phyloP scores from a whole-genome alignment of 2,113 vertebrate species.

The Cottus gobio region DNA sequence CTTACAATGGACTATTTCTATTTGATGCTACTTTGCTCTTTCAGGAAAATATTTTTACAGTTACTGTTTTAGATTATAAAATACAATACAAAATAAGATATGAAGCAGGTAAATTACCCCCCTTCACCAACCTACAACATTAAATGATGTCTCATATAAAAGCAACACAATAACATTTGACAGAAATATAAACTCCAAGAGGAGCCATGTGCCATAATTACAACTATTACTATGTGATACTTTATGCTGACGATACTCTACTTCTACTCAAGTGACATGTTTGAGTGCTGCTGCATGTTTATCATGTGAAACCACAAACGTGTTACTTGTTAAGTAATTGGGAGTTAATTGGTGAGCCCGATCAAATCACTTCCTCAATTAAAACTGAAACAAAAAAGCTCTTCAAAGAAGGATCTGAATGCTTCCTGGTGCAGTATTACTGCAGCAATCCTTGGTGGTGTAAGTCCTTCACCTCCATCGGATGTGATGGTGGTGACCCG shows the following conservation, averaged over 20 bases:
- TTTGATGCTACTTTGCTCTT: not conserved
- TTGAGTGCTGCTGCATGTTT: not conserved
- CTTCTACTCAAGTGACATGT: too few relatives aligned
- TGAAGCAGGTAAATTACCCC: not conserved
- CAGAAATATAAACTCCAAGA: not conserved
- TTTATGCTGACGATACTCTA: not conserved
- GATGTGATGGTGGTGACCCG: not conserved
- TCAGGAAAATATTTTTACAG: constrained; percentile 1
- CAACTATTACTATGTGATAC: not conserved
- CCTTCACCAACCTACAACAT: not conserved
- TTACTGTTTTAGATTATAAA: not conserved
- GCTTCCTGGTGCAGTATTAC: not conserved
- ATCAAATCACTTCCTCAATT: not conserved
- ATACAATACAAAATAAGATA: not conserved
- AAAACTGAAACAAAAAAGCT: not conserved
- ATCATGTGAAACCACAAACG: not conserved
- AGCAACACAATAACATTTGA: not conserved
- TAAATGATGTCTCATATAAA: not conserved
- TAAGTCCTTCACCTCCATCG: not conserved
- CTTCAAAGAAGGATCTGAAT: not conserved
- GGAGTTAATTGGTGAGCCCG: not conserved
- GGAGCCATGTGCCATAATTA: not conserved
- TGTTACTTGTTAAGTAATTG: not conserved
- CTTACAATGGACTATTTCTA: not conserved
- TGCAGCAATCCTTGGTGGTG: not conserved